Evolutionary conservation across 2,113 vertebrate genomes (phyloP).

Genomic region (Protomyctophum bolini): DNA sequence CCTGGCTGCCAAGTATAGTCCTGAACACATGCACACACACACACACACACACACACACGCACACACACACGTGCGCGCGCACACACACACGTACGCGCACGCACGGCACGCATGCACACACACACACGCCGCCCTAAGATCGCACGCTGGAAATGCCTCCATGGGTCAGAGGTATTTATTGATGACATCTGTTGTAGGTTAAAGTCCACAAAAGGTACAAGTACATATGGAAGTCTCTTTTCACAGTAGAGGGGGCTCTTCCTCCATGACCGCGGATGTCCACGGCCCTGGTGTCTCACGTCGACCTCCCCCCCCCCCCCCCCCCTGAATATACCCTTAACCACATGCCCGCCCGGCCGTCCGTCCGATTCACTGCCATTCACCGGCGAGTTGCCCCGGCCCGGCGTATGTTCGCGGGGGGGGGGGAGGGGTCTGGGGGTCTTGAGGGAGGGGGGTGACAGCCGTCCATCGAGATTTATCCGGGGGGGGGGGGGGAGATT

Average conservation of each 20-base stretch:
- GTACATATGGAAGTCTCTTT: constrained; percentile 86
- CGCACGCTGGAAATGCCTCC: constrained; percentile 75
- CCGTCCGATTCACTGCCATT: constrained; percentile 69
- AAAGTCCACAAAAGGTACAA: constrained; percentile 83
- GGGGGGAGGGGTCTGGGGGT: too few relatives aligned
- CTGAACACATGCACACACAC: constrained; percentile 23
- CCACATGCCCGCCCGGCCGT: constrained; percentile 38
- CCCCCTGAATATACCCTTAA: constrained; percentile 36
- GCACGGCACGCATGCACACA: too few relatives aligned
- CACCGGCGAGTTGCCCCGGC: too few relatives aligned
- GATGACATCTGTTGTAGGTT: constrained; percentile 91
- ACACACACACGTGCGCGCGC: constrained; percentile 28
- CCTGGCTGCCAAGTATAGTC: constrained; percentile 30
- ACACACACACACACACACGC: constrained; percentile 23
- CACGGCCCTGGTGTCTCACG: constrained; percentile 72
- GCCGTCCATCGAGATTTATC: constrained; percentile 83
- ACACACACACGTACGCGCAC: constrained; percentile 26
- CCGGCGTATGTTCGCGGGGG: too few relatives aligned
- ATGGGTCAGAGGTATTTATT: constrained; percentile 86
- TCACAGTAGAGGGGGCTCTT: constrained; percentile 83
- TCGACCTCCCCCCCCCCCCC: constrained; percentile 44
- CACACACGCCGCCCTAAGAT: constrained; percentile 65
- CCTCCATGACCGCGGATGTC: constrained; percentile 79
- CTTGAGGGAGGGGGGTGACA: constrained; percentile 61
- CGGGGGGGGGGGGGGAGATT: constrained; percentile 74